Percentiles rank a stretch among this genome's conserved stretches.
Evolutionary conservation across 2,113 vertebrate species (phyloP).

Genomic region (Neotragus pygmaeus): DNA sequence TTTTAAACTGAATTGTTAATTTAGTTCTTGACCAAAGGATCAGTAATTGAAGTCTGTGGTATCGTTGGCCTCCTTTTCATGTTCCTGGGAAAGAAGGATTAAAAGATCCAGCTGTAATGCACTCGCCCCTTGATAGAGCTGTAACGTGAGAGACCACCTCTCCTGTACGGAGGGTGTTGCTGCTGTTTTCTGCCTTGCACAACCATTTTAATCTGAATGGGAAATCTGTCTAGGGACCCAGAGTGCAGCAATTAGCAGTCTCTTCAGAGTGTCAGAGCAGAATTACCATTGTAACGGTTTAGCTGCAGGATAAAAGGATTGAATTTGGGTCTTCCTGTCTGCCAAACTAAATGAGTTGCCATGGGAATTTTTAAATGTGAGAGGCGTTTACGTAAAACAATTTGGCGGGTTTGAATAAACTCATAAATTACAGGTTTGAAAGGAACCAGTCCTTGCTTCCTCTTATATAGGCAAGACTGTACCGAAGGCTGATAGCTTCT

Average conservation of each 20-base stretch:
- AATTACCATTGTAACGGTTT: constrained; percentile 85
- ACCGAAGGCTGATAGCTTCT: constrained; percentile 72
- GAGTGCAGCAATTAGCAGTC: constrained; percentile 82
- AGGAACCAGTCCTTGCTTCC: constrained; percentile 76
- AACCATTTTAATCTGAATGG: constrained; percentile 80
- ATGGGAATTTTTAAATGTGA: constrained; percentile 86
- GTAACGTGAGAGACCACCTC: background rate
- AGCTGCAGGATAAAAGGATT: constrained; percentile 85
- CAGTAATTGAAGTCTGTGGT: background rate
- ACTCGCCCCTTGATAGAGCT: background rate
- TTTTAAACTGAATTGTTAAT: background rate
- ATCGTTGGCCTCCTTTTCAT: background rate
- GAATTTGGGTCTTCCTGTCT: constrained; percentile 82
- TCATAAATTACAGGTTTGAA: constrained; percentile 81
- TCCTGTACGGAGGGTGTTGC: constrained; percentile 66
- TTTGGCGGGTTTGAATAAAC: constrained; percentile 85
- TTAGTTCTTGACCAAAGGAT: background rate
- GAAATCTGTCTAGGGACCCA: constrained; percentile 79
- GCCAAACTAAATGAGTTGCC: constrained; percentile 85
- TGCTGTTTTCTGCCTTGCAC: constrained; percentile 39
- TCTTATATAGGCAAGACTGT: constrained; percentile 71
- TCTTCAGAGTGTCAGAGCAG: constrained; percentile 82
- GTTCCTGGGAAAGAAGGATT: background rate
- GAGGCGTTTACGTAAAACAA: constrained; percentile 83
- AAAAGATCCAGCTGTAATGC: background rate